Evolutionary conservation across 2,797 vertebrate species (phyloP), one percentile per base, ranked within the genome.

Genomic region (Naso thynnoides): DNA sequence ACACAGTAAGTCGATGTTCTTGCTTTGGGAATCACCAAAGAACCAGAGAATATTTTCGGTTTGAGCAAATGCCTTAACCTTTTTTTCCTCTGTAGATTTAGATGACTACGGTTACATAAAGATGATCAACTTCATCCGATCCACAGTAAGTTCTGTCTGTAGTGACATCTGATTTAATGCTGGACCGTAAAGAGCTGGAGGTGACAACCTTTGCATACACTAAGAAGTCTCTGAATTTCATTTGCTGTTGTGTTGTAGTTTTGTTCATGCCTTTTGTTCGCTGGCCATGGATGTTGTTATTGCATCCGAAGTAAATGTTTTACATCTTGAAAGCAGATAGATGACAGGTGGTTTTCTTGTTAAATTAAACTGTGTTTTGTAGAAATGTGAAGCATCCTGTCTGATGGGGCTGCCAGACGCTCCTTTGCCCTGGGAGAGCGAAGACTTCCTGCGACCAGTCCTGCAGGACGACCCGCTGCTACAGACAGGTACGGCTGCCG

Each of bases 71-170:
- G 1, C 6, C 8, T 53, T 4, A 3, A 3, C 5, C 2, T 21
- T 33, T 16, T 55, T 48, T 23, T 65, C 24, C 5, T 65, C 50
- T 69, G 67, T 72, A 99, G 98, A 92, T 79, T 95, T 99, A 68
- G 96, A 98, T 60, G 97, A 97, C 93, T 99, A 99, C 73, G 96
- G 97, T 55, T 99, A 96, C 64, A 86, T 99, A 78, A 98, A 97
- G 72, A 93, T 99, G 86, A 96, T 99, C 86, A 99, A 99, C 94
- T 99, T 96, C 67, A 91, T 98, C 63, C 95, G 98, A 39, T 89
- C 92, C 57, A 94, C 92, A 76, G 98, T 99, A 90, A 92, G 97
- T 94, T 19, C 56, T 9, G 21, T n/a, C 27, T 66, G 19, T 5
- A 13, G 41, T 57, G 11, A 52, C 4, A 29, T 26, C 7, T 21